Conservation (phyloP, 2,797 vertebrate species). For the Menidia menidia region DNA sequence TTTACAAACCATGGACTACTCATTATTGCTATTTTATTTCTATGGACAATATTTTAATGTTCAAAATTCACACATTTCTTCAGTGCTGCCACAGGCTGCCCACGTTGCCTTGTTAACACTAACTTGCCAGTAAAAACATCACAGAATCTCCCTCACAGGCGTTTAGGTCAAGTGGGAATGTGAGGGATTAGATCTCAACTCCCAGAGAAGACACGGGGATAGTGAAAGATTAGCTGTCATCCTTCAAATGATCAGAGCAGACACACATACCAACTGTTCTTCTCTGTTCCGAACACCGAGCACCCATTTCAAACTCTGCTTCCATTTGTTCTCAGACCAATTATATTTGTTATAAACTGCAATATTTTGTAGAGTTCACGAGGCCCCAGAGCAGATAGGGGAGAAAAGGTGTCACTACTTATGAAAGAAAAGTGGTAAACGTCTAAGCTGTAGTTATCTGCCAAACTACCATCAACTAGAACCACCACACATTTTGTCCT, state of each 20-base stretch:
- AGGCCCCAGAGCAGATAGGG: constrained; percentile 20
- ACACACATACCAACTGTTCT: constrained; percentile 41
- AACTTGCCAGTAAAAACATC: constrained; percentile 27
- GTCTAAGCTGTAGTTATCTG: neutral
- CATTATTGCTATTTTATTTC: neutral
- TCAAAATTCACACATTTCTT: neutral
- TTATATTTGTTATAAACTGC: constrained; percentile 12
- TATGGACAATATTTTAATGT: neutral
- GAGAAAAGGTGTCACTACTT: constrained; percentile 1
- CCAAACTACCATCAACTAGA: neutral
- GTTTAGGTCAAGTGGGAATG: constrained; percentile 34
- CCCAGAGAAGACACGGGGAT: constrained; percentile 27
- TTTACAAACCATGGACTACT: neutral
- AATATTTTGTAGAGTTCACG: constrained; percentile 18
- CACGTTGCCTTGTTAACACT: constrained; percentile 22
- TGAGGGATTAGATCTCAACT: constrained; percentile 48
- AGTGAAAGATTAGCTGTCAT: constrained; percentile 59
- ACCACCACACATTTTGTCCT: constrained; percentile 2
- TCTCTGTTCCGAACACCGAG: constrained; percentile 44
- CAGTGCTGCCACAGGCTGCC: neutral
- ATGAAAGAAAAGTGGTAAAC: neutral
- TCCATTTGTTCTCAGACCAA: constrained; percentile 8
- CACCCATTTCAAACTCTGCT: constrained; percentile 21
- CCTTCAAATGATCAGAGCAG: constrained; percentile 42
- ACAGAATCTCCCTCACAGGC: neutral